phyloP scores from a whole-genome alignment of 2,888 invertebrate species.

The Blera fallax region DNA sequence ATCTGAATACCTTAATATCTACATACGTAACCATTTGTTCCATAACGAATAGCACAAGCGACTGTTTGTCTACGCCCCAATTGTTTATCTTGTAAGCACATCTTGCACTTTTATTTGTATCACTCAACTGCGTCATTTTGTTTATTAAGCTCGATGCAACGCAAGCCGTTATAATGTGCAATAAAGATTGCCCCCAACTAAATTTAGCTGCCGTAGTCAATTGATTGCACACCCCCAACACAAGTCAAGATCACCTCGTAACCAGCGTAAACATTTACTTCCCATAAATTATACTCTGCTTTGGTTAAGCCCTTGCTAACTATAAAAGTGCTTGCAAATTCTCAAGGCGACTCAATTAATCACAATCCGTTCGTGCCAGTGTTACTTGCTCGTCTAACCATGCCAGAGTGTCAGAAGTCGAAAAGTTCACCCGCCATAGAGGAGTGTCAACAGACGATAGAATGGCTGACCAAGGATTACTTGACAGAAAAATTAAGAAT shows the following conservation, averaged over 20 bases:
- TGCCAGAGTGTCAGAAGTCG: conserved; percentile 59
- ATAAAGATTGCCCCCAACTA: neutral
- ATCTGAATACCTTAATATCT: conserved; percentile 12
- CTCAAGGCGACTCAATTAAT: conserved; percentile 22
- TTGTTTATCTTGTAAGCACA: neutral
- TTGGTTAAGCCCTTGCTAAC: neutral
- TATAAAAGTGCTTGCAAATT: conserved; percentile 48
- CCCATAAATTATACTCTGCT: conserved; percentile 37
- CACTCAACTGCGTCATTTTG: conserved; percentile 23
- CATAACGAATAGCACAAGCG: neutral
- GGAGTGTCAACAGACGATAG: conserved; percentile 73
- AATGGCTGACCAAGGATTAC: conserved; percentile 77
- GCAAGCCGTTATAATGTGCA: neutral
- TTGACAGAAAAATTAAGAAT: conserved; percentile 75
- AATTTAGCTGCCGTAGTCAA: conserved; percentile 24
- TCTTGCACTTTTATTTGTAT: neutral
- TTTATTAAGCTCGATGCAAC: neutral
- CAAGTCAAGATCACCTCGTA: neutral
- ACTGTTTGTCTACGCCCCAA: conserved; percentile 21
- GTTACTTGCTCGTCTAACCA: neutral
- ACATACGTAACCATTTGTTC: neutral
- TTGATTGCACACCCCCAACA: conserved; percentile 33
- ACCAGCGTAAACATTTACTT: conserved; percentile 30
- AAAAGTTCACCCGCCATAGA: conserved; percentile 28
- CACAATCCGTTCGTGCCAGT: conserved; percentile 2